Conservation (phyloP, 2,888 invertebrate genomes). For the Eurois occulta region DNA sequence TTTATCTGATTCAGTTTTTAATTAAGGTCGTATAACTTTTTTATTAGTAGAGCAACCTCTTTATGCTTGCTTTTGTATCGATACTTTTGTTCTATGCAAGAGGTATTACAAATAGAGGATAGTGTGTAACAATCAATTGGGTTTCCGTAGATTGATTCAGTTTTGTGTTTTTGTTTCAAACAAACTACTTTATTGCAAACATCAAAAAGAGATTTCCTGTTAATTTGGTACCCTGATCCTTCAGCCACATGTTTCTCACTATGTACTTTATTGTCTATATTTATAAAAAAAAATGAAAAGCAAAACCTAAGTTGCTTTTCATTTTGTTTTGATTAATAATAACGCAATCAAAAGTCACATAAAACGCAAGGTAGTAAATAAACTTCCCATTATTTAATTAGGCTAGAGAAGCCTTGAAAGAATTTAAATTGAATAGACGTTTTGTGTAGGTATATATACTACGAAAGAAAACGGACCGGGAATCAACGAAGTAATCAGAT, state of each 20-base stretch:
- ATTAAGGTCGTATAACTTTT: conserved; percentile 76
- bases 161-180: conserved; percentile 18
- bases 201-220: conserved; percentile 9
- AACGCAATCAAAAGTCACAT: background rate
- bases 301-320: background rate
- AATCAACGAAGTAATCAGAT: conserved; percentile 70
- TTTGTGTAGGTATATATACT: no score
- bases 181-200: background rate
- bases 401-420: conserved; percentile 59
- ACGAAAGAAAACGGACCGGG: conserved; percentile 62
- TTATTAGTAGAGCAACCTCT: conserved; percentile 44
- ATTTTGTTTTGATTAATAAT: background rate
- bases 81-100: conserved; percentile 28
- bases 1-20: conserved; percentile 82
- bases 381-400: conserved; percentile 52
- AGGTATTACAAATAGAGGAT: conserved; percentile 10
- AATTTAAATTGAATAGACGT: conserved; percentile 60
- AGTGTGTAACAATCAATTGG: conserved; percentile 30
- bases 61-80: conserved; percentile 43
- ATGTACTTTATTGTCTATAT: background rate
- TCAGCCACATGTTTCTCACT: background rate
- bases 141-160: conserved; percentile 19
- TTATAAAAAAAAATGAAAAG: background rate
- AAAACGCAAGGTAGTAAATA: conserved; percentile 14
- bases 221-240: background rate